Conservation (phyloP, 2,888 invertebrate species). For the Apotomis turbidana region DNA sequence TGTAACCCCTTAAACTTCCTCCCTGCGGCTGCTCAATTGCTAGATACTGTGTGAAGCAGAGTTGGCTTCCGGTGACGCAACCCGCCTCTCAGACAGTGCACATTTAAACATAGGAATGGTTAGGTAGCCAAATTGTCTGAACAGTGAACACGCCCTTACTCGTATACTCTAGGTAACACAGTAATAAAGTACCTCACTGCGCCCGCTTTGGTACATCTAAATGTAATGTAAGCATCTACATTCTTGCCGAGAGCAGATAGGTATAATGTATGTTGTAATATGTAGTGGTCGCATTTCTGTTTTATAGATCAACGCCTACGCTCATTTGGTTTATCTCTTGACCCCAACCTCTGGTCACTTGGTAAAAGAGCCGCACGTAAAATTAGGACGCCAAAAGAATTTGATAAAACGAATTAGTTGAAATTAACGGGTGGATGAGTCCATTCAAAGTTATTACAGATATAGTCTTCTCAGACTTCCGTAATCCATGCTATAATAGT, state of each 20-base stretch:
- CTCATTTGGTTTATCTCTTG: conserved; percentile 34
- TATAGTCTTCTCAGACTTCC: too few relatives aligned
- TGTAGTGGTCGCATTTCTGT: conserved; percentile 25
- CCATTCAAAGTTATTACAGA: too few relatives aligned
- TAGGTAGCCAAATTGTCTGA: background rate
- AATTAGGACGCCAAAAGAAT: background rate
- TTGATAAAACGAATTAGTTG: background rate
- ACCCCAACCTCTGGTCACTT: conserved; percentile 30
- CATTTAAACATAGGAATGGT: too few relatives aligned
- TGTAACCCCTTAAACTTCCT: too few relatives aligned
- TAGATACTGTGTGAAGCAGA: conserved; percentile 11
- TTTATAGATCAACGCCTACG: conserved; percentile 28
- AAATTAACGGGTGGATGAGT: too few relatives aligned
- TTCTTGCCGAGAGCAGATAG: conserved; percentile 1
- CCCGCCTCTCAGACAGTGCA: background rate
- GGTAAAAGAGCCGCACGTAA: conserved; percentile 13
- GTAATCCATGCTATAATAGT: too few relatives aligned
- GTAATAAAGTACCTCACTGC: background rate
- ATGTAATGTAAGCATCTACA: conserved; percentile 1
- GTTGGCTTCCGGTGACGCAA: conserved; percentile 31
- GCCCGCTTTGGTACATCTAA: background rate
- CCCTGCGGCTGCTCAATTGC: conserved; percentile 21
- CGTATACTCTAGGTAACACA: background rate
- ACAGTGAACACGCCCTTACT: conserved; percentile 9
- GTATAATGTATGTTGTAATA: background rate